Conservation (phyloP, 2,113 vertebrate species). For the Xiphorhynchus elegans region DNA sequence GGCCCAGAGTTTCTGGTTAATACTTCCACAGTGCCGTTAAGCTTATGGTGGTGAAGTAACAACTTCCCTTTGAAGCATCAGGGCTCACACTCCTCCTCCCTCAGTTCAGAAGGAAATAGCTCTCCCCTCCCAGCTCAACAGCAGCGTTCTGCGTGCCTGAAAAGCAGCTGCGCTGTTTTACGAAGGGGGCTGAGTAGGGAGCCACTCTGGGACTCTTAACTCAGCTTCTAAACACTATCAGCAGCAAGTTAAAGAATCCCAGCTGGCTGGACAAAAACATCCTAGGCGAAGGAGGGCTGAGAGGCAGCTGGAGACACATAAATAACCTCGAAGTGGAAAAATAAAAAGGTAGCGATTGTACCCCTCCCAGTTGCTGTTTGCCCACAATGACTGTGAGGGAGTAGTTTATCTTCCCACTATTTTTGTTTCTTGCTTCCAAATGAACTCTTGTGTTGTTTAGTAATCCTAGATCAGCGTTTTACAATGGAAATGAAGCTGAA, state of each 20-base stretch:
- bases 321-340: background rate
- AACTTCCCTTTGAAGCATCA: background rate
- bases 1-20: background rate
- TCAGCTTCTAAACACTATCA: background rate
- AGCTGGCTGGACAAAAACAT: conserved; percentile 37
- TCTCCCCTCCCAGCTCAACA: background rate
- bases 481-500: background rate
- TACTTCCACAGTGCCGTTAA: background rate
- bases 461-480: background rate
- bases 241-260: conserved; percentile 32
- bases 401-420: background rate
- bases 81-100: background rate
- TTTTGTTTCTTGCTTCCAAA: conserved; percentile 9
- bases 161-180: background rate
- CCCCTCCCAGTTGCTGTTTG: background rate
- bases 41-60: background rate
- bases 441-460: background rate
- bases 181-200: background rate
- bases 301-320: conserved; percentile 26
- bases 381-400: background rate
- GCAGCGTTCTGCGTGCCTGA: background rate
- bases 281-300: background rate
- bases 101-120: background rate
- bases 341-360: background rate
- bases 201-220: conserved; percentile 21